These are phyloP conservation scores for Peromyscus attwateri DNA, from an alignment of 2,797 vertebrate species.

Conservation along the genomic window DNA sequence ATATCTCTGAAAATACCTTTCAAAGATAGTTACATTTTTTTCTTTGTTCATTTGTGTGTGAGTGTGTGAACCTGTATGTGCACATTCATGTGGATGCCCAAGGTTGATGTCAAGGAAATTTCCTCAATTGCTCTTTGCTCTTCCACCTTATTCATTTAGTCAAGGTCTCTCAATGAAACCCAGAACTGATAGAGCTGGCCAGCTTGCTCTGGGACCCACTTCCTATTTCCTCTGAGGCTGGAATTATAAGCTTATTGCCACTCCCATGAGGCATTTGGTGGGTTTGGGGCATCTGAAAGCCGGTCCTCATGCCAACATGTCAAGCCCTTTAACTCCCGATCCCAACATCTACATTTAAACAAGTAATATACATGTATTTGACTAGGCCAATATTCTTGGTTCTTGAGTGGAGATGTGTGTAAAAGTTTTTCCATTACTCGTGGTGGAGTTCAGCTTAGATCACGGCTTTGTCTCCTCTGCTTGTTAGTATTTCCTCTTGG, in stretches of 20 bases:
- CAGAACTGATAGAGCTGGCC: neutral
- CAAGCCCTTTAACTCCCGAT: neutral
- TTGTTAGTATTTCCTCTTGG: neutral
- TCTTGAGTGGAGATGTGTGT: neutral
- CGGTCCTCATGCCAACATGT: neutral
- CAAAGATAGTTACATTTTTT: neutral
- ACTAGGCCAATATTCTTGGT: neutral
- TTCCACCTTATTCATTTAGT: neutral
- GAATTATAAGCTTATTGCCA: neutral
- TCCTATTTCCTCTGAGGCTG: no score
- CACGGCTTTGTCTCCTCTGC: neutral
- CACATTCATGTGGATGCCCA: no score
- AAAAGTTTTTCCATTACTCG: neutral
- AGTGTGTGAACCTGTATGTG: neutral
- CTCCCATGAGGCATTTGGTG: neutral
- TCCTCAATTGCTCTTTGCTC: neutral
- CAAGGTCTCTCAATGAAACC: neutral
- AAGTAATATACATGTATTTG: neutral
- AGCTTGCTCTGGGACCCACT: neutral
- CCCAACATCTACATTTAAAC: neutral
- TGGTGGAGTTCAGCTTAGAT: neutral
- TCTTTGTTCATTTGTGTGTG: neutral
- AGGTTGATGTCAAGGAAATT: neutral
- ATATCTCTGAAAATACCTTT: neutral
- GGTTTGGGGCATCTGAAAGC: neutral